phyloP scores from a whole-genome alignment of 53 echinoderm and acorn worm genomes.

The Hippasteria phrygiana region DNA sequence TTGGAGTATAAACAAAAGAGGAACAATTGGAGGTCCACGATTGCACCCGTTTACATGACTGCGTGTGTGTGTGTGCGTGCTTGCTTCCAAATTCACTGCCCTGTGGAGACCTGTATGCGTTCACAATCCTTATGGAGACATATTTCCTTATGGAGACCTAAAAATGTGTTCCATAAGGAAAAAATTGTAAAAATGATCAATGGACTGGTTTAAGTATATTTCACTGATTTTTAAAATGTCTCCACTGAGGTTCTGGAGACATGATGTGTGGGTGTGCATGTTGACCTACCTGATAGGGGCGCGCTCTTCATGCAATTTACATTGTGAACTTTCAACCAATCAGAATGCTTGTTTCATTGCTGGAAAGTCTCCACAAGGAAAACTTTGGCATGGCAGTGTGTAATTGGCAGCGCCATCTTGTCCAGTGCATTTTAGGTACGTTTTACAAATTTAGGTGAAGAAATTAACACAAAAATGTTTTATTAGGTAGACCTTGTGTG shows the following conservation, averaged over 20 bases:
- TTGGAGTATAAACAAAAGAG: no score
- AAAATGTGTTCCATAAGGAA: conserved; percentile 14
- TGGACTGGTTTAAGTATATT: neutral
- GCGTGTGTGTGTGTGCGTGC: no score
- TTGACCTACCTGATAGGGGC: conserved; percentile 8
- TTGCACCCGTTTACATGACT: no score
- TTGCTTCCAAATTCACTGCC: neutral
- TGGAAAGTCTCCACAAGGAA: conserved; percentile 8
- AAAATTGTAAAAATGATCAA: neutral
- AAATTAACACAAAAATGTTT: no score
- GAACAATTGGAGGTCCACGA: no score
- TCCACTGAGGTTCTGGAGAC: conserved; percentile 13
- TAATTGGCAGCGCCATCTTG: neutral
- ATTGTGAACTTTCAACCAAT: conserved; percentile 1
- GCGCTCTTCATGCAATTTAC: neutral
- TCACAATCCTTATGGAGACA: neutral
- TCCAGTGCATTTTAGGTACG: neutral
- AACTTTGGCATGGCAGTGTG: neutral
- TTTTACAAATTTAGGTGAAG: neutral
- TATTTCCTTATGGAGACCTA: neutral
- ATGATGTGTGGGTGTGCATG: neutral
- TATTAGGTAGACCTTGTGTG: neutral
- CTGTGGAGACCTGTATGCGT: conserved; percentile 4
- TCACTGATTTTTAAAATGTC: neutral
- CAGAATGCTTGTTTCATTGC: conserved; percentile 19